Evolutionary conservation across 2,113 vertebrate species (phyloP).

Genomic region (Neomonachus schauinslandi): DNA sequence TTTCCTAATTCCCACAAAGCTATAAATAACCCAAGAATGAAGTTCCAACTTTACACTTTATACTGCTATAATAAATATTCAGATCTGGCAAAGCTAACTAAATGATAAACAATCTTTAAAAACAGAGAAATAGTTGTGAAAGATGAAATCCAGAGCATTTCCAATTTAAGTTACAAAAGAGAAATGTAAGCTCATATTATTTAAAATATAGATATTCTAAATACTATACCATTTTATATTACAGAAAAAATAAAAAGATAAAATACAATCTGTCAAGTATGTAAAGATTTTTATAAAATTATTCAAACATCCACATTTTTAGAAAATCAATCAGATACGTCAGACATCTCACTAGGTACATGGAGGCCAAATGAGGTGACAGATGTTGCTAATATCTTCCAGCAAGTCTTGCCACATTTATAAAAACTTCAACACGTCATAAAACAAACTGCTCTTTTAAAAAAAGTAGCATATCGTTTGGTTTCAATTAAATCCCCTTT

Average conservation of each 20-base stretch:
- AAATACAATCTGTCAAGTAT: not conserved
- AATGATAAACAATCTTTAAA: not conserved
- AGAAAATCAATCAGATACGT: not conserved
- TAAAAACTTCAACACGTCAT: not conserved
- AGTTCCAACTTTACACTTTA: not conserved
- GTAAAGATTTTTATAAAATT: not conserved
- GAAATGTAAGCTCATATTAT: not conserved
- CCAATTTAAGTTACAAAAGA: not conserved
- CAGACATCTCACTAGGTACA: not conserved
- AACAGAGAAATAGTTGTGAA: not conserved
- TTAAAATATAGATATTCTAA: constrained; percentile 21
- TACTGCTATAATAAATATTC: not conserved
- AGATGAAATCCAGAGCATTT: not conserved
- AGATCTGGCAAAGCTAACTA: not conserved
- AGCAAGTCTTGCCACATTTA: not conserved
- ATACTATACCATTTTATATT: not conserved
- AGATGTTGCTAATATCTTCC: not conserved
- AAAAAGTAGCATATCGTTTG: not conserved
- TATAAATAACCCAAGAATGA: constrained; percentile 4
- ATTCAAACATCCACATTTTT: not conserved
- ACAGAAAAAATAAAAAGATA: not conserved
- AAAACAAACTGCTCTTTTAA: not conserved
- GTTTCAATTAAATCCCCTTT: not conserved
- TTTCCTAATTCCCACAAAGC: constrained; percentile 37
- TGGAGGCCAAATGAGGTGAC: not conserved